A percentile compares a stretch with the other conserved stretches of the same genome.
These are phyloP conservation scores for Anastrepha ludens DNA, from an alignment of 1,140 invertebrate species.

Conservation along the genomic window DNA sequence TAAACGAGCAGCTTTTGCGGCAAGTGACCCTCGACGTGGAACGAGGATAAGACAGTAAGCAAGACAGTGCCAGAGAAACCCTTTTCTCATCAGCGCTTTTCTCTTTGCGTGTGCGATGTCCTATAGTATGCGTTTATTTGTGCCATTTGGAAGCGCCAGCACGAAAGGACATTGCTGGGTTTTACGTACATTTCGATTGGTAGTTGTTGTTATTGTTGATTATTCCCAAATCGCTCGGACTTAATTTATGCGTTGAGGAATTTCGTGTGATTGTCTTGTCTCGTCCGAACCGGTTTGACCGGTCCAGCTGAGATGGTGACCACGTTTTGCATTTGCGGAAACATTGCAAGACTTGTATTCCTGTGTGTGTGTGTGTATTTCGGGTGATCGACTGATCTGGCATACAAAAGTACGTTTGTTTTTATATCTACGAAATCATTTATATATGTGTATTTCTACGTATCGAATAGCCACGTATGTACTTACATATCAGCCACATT, in stretches of 20 bases:
- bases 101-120: conserved; percentile 29
- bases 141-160: not conserved
- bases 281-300: conserved; percentile 70
- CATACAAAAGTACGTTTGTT: not conserved
- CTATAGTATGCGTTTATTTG: not conserved
- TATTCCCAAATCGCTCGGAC: not conserved
- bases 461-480: not conserved
- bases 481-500: not conserved
- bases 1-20: not conserved
- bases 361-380: not conserved
- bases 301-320: conserved; percentile 62
- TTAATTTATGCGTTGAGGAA: conserved; percentile 54
- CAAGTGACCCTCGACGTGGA: conserved; percentile 5
- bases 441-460: not conserved
- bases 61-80: conserved; percentile 27
- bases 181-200: not conserved
- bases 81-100: not conserved
- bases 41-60: not conserved
- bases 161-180: conserved; percentile 2
- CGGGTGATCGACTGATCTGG: conserved; percentile 9
- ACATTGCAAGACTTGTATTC: not conserved
- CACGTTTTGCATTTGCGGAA: not conserved
- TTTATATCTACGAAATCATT: not conserved
- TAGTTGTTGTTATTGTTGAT: conserved; percentile 5
- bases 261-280: conserved; percentile 53